Evolutionary conservation across 2,113 vertebrate genomes (phyloP), one percentile per base, ranked within the genome.

Genomic region (Cheilinus undulatus): DNA sequence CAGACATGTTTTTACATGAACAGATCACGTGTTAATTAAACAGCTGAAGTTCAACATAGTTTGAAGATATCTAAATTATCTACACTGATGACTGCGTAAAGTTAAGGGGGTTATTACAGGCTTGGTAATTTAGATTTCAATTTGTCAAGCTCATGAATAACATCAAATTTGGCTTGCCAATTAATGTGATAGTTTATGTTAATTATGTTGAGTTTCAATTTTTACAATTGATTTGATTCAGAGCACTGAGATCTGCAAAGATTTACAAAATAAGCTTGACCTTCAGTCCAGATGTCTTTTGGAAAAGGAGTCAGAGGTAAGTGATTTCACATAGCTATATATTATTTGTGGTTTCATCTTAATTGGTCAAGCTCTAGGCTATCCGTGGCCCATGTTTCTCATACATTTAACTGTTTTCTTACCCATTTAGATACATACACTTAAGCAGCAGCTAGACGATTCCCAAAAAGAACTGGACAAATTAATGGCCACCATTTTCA

Each of bases 401-500:
- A n/a, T 38, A 27, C 10, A 49, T 17, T 15, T 27, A 69, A 62
- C 6, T 0, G 0, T 13, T 19, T 24, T 43, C 4, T 32, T 22
- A 43, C 69, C 36, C 7, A 46, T 73, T 82, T 26, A 96, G 96
- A 84, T 95, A 56, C 62, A 85, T 15, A 93, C 93, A 15, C 86
- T 95, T n/a, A 94, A 95, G 80, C 91, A 93, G 57, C 92, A 93
- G 69, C 74, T 95, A 52, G 90, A 93, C 52, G 83, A 86, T 28
- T 60, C 70, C 20, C 90, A 92, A 49, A 91, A 61, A 0, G 84
- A 72, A 2, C 5, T 43, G 53, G 30, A 51, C 42, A 40, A 76
- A 4, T 30, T 60, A 4, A 17, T 90, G 84, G 68, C 80, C 32
- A 83, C 78, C 26, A 66, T 91, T 57, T 88, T 83, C 84, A 84